phyloP scores from a whole-genome alignment of 2,797 vertebrate genomes.

The Todus mexicanus region DNA sequence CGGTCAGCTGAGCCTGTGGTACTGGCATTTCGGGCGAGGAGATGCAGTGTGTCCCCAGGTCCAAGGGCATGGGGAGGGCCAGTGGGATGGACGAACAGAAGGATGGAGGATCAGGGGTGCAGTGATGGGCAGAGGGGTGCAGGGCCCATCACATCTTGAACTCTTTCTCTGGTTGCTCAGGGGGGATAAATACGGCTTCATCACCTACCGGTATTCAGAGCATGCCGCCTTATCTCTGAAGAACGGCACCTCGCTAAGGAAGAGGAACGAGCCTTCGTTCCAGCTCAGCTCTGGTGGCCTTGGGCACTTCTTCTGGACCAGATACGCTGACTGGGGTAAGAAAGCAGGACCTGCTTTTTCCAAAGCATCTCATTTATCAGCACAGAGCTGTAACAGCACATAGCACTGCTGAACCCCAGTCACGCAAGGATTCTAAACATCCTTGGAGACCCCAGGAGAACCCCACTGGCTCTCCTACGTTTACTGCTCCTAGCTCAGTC shows the following conservation, averaged over 20 bases:
- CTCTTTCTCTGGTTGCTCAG: constrained; percentile 54
- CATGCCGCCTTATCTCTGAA: constrained; percentile 78
- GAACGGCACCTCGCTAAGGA: constrained; percentile 77
- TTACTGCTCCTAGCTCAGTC: not conserved
- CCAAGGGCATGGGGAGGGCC: not conserved
- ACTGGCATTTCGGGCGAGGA: not conserved
- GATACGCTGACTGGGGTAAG: constrained; percentile 92
- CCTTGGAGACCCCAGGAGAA: not conserved
- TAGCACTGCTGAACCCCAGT: not conserved
- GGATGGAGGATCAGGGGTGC: not conserved
- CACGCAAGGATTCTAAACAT: not conserved
- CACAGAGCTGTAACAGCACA: not conserved
- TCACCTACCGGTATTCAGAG: constrained; percentile 86
- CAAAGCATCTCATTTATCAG: not conserved
- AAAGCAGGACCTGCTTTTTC: not conserved
- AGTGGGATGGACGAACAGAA: not conserved
- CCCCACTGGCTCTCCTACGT: not conserved
- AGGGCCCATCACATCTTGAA: not conserved
- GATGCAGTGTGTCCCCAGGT: not conserved
- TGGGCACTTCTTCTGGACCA: constrained; percentile 87
- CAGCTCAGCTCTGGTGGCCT: constrained; percentile 80
- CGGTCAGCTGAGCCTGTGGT: fast-evolving
- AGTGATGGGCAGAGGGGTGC: not conserved
- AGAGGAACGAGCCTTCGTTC: constrained; percentile 82
- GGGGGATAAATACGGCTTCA: constrained; percentile 85